Evolutionary conservation across 2,113 vertebrate genomes (phyloP).

Genomic region (Oncorhynchus mykiss): DNA sequence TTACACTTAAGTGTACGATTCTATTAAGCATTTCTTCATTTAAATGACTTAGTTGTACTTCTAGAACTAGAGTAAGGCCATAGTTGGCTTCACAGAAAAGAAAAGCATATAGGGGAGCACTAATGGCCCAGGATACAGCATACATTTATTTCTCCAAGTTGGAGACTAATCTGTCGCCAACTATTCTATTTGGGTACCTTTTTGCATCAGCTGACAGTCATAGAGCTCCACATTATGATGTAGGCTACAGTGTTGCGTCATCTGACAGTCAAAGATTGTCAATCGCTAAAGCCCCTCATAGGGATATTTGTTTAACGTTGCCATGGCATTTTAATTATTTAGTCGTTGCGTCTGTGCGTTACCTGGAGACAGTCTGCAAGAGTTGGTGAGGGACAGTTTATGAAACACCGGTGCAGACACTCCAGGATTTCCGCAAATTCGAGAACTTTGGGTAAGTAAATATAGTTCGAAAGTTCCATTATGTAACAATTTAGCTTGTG

Average conservation of each 20-base stretch:
- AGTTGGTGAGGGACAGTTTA: constrained; percentile 13
- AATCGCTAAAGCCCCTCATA: neutral
- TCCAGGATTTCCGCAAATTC: neutral
- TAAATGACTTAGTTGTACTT: too few species aligned
- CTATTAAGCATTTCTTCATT: too few species aligned
- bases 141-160: too few species aligned
- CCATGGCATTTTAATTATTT: constrained; percentile 39
- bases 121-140: too few species aligned
- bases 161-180: too few species aligned
- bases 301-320: neutral
- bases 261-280: neutral
- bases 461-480: neutral
- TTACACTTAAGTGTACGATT: too few species aligned
- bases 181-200: neutral
- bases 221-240: too few species aligned
- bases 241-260: neutral
- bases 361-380: constrained; percentile 50
- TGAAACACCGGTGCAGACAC: neutral
- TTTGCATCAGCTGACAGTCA: too few species aligned
- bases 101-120: too few species aligned
- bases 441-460: constrained; percentile 49
- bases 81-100: too few species aligned
- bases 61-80: too few species aligned
- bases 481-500: neutral
- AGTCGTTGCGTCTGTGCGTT: constrained; percentile 43